Percentiles rank a stretch among this genome's conserved stretches.
These are phyloP conservation scores for Heterohyrax brucei DNA, from an alignment of 2,797 vertebrate species.

Conservation along the genomic window DNA sequence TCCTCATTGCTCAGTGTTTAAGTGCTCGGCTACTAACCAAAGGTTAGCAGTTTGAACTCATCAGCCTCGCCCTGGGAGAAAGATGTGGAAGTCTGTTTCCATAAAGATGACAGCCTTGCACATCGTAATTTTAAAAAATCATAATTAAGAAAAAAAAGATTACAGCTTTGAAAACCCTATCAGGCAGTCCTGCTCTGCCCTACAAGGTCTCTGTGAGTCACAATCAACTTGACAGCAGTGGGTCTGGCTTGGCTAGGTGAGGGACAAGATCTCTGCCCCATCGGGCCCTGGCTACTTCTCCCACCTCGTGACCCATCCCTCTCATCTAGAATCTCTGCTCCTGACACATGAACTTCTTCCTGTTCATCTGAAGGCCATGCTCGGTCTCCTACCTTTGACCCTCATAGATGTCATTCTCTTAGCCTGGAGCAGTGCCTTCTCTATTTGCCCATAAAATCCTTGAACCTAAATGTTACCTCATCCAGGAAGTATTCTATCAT, in stretches of 20 bases:
- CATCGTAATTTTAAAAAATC: too few relatives aligned
- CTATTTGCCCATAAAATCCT: background rate
- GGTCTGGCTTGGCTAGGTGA: background rate
- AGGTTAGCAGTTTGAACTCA: background rate
- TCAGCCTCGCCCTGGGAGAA: too few relatives aligned
- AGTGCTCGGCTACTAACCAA: too few relatives aligned
- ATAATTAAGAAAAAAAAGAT: background rate
- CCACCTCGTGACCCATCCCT: background rate
- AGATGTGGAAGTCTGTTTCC: background rate
- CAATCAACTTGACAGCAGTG: background rate
- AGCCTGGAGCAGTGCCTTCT: background rate
- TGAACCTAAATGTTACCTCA: background rate
- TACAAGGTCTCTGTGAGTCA: background rate
- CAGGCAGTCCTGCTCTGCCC: background rate
- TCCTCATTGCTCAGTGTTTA: too few relatives aligned
- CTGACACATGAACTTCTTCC: background rate
- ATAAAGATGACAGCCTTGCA: background rate
- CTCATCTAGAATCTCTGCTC: background rate
- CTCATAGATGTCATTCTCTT: background rate
- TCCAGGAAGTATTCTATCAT: constrained; percentile 29
- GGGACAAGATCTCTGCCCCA: background rate
- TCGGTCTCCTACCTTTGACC: background rate
- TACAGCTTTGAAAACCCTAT: background rate
- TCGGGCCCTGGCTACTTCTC: background rate
- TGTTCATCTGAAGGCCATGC: background rate